Evolutionary conservation across 2,888 invertebrate genomes (phyloP), one percentile per base, ranked within the genome.

Genomic region (Drosophila paranaensis): DNA sequence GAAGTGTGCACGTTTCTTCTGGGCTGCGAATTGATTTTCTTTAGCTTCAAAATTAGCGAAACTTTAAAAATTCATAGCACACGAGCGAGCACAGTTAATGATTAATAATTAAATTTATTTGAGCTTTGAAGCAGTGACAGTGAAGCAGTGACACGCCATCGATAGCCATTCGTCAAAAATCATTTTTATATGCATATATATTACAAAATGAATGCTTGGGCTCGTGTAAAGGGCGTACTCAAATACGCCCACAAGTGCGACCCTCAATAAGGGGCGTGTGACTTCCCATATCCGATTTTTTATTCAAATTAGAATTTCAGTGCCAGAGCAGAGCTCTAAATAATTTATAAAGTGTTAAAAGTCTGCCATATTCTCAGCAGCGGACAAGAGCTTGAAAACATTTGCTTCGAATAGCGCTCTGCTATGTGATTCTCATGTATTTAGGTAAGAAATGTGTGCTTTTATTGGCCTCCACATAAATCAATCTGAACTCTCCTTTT

Each of bases 51-150:
- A 53, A 53, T 53, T 53, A 53, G 53, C 53, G 14, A 10, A 25
- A 3, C 53, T 39, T 25, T 53, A 53, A 45, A 55, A 51, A 64
- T 27, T 55, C 35, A 43, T 67, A 43, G n/a, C 37, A 33, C 55
- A 56, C 40, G 60, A 16, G 35, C 25, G 27, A 3, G 37, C 2
- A n/a, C 10, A 30, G 16, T 54, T 60, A 66, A 65, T 74, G 27
- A 45, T 37, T n/a, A 54, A 39, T 46, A 48, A 63, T 66, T 74
- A 33, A 63, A 63, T 60, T 48, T 42, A 43, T 54, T 60, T 16
- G 6, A 10, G 20, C 27, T 46, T 35, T 25, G 9, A 42, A 11
- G n/a, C 30, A 45, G 48, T 10, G 33, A 42, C 48, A 71, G n/a
- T n/a, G n/a, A n/a, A n/a, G n/a, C n/a, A n/a, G n/a, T n/a, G n/a